phyloP scores from a whole-genome alignment of 2,113 vertebrate genomes.

The Malurus alboscapulatus region DNA sequence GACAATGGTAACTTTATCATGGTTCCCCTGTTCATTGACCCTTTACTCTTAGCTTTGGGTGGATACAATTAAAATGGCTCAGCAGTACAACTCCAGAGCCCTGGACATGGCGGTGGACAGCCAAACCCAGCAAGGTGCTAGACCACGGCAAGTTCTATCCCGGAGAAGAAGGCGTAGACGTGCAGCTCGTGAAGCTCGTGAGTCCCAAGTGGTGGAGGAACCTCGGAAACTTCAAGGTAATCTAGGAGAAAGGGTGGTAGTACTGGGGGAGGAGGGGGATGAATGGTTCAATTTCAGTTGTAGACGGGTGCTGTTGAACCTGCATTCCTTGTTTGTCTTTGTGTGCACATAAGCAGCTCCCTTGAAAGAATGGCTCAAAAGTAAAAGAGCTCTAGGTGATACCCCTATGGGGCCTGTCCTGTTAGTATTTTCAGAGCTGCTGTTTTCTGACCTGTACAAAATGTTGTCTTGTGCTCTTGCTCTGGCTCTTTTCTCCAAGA shows the following conservation, averaged over 20 bases:
- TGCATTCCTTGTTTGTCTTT: background rate
- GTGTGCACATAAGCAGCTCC: fast-evolving
- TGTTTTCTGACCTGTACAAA: background rate
- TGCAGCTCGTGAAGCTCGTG: background rate
- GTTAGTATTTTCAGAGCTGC: background rate
- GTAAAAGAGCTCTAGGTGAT: background rate
- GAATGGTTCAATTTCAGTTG: background rate
- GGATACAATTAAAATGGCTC: background rate
- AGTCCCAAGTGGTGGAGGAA: background rate
- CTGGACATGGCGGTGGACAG: background rate
- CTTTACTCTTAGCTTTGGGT: background rate
- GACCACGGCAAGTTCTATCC: background rate
- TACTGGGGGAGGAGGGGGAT: background rate
- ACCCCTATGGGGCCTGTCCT: fast-evolving
- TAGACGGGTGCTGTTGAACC: background rate
- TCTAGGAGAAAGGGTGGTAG: background rate
- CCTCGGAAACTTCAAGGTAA: background rate
- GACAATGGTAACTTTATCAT: background rate
- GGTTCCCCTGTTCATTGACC: fast-evolving
- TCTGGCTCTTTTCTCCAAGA: background rate
- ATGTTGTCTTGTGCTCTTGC: background rate
- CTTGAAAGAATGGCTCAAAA: background rate
- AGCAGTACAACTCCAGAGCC: fast-evolving
- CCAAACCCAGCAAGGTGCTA: background rate
- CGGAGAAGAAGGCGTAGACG: background rate